phyloP scores from a whole-genome alignment of 1,140 invertebrate genomes.

The Drosophila athabasca region DNA sequence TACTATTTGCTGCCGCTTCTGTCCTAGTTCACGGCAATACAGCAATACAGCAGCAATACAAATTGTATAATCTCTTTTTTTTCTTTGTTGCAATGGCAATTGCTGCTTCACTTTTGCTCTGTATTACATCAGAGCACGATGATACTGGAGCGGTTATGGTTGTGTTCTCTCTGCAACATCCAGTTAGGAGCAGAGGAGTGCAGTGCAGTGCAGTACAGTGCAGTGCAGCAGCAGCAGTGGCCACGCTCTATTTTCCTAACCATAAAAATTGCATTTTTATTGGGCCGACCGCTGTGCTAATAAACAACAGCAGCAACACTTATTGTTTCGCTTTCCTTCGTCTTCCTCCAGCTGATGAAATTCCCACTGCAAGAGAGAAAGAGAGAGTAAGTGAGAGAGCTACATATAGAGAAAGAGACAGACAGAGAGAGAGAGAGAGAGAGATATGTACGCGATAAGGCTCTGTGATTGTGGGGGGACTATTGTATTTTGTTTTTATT shows the following conservation, averaged over 20 bases:
- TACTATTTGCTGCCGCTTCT: constrained; percentile 30
- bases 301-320: constrained; percentile 38
- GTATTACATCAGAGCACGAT: constrained; percentile 66
- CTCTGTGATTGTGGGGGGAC: constrained; percentile 1
- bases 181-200: constrained; percentile 15
- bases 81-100: constrained; percentile 39
- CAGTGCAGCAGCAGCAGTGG: constrained; percentile 28
- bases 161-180: constrained; percentile 62
- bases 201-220: constrained; percentile 21
- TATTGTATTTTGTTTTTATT: constrained; percentile 20
- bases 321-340: neutral
- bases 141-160: constrained; percentile 20
- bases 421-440: neutral
- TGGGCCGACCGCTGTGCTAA: constrained; percentile 36
- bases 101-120: constrained; percentile 68
- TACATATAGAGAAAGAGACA: constrained; percentile 4
- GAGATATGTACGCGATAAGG: constrained; percentile 40
- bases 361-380: constrained; percentile 35
- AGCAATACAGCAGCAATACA: constrained; percentile 52
- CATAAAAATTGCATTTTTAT: constrained; percentile 76
- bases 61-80: constrained; percentile 73
- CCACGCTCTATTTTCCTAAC: constrained; percentile 70
- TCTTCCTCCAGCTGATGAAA: constrained; percentile 38
- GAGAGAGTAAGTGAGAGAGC: constrained; percentile 6
- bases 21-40: constrained; percentile 74